These are phyloP conservation scores for Acronicta aceris DNA, from an alignment of 2,888 invertebrate species.

Conservation along the genomic window DNA sequence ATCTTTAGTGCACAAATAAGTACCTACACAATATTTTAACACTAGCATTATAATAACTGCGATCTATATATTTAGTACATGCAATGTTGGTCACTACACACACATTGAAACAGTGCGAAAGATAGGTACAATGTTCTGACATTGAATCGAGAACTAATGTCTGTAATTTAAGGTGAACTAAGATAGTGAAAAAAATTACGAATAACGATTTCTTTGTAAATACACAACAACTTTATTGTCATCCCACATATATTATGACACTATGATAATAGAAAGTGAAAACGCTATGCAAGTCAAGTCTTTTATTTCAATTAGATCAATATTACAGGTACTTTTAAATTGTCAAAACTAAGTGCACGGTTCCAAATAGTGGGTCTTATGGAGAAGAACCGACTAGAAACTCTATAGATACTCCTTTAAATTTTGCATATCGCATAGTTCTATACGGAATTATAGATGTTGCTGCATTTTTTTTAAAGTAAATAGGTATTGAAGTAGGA, in stretches of 20 bases:
- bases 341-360: no score
- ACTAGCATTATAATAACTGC: conserved; percentile 58
- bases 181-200: no score
- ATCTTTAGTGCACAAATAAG: conserved; percentile 84
- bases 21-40: conserved; percentile 56
- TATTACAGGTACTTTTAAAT: no score
- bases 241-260: conserved; percentile 13
- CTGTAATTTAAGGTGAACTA: no score
- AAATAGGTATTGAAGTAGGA: neutral
- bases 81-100: conserved; percentile 47
- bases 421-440: conserved; percentile 44
- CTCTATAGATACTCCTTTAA: no score
- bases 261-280: conserved; percentile 18
- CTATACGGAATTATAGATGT: neutral
- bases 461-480: conserved; percentile 1
- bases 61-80: conserved; percentile 53
- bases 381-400: no score
- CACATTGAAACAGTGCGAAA: conserved; percentile 39
- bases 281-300: no score
- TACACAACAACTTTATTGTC: conserved; percentile 18
- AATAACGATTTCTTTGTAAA: conserved; percentile 30
- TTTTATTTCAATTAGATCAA: no score
- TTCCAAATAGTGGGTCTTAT: no score
- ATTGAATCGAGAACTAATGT: neutral
- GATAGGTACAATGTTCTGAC: conserved; percentile 26